A percentile compares a stretch with the other conserved stretches of the same genome.
Evolutionary conservation across 2,113 vertebrate species (phyloP).

Genomic region (Gambusia holbrooki): DNA sequence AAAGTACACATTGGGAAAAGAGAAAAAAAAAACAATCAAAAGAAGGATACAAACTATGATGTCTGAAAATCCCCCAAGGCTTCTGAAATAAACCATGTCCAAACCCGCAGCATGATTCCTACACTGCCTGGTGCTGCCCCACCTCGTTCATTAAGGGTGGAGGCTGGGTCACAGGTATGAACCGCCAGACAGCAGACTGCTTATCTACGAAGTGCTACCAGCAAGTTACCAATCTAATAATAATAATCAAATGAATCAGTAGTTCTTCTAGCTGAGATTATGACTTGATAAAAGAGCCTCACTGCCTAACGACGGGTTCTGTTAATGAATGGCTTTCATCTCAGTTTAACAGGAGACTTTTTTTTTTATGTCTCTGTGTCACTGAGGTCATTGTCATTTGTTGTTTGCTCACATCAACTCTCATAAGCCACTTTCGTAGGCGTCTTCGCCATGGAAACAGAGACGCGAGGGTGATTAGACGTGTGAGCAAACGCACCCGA

Average conservation of each 20-base stretch:
- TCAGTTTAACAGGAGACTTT: conserved; percentile 30
- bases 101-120: conserved; percentile 53
- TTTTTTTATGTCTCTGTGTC: conserved; percentile 9
- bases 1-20: neutral
- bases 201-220: neutral
- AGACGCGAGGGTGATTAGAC: conserved; percentile 14
- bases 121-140: conserved; percentile 53
- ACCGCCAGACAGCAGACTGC: neutral
- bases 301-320: conserved; percentile 20
- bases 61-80: conserved; percentile 32
- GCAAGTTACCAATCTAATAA: neutral
- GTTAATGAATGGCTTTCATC: conserved; percentile 54
- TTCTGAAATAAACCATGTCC: conserved; percentile 42
- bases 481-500: conserved; percentile 48
- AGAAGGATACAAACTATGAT: neutral
- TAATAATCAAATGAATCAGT: neutral
- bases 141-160: conserved; percentile 34
- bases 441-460: conserved; percentile 47
- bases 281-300: conserved; percentile 11
- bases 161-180: conserved; percentile 49
- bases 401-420: conserved; percentile 33
- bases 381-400: conserved; percentile 49
- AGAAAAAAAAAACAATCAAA: neutral
- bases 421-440: conserved; percentile 16
- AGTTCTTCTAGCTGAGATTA: neutral